phyloP scores from a whole-genome alignment of 2,888 invertebrate species.

The Pristionchus fissidentatus region DNA sequence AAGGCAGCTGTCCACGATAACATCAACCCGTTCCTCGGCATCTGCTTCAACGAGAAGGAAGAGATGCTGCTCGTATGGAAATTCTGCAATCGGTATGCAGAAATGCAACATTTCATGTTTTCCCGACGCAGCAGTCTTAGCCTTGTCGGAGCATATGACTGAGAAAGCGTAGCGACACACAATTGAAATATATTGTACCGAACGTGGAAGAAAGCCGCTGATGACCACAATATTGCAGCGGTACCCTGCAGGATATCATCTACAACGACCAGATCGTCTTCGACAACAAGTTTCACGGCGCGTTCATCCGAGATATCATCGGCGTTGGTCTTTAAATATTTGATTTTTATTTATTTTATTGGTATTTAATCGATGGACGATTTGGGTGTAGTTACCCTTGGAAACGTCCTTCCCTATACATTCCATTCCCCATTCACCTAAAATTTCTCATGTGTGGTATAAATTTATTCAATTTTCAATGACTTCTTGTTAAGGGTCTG shows the following conservation, averaged over 20 bases:
- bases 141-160: not conserved
- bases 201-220: no score
- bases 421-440: not conserved
- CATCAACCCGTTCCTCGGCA: constrained; percentile 95
- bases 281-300: constrained; percentile 65
- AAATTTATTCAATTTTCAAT: no score
- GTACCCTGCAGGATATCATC: constrained; percentile 60
- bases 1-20: constrained; percentile 78
- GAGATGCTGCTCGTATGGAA: constrained; percentile 73
- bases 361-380: not conserved
- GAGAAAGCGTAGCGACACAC: not conserved
- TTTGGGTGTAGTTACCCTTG: no score
- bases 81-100: constrained; percentile 68
- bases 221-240: not conserved
- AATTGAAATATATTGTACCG: not conserved
- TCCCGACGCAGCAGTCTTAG: not conserved
- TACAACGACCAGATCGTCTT: constrained; percentile 63
- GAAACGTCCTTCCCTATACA: no score
- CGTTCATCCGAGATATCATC: constrained; percentile 65
- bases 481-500: constrained; percentile 54
- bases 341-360: not conserved
- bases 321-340: constrained; percentile 51
- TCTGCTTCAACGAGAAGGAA: constrained; percentile 73
- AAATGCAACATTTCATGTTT: not conserved
- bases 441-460: no score